Evolutionary conservation across 2,113 vertebrate species (phyloP).

Genomic region (Plestiodon gilberti): DNA sequence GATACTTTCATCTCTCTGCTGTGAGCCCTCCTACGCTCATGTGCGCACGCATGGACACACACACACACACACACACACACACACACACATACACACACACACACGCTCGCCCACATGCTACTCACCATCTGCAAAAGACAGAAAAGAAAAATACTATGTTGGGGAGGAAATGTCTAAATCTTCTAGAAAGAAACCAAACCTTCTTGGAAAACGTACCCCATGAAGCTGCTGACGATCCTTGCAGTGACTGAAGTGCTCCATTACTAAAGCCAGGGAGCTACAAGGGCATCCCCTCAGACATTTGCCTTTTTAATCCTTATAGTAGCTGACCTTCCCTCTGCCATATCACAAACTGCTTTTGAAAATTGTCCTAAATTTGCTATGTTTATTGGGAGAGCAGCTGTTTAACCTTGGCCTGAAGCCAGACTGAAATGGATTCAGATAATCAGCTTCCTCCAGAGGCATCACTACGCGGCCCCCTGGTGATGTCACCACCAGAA

Average conservation of each 20-base stretch:
- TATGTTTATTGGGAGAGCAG: background rate
- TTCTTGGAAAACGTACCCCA: background rate
- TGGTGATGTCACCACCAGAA: no score
- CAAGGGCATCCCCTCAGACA: background rate
- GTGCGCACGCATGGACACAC: background rate
- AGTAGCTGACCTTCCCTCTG: background rate
- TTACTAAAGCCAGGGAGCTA: background rate
- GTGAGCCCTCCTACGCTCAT: conserved; percentile 35
- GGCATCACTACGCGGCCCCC: no score
- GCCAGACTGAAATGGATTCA: no score
- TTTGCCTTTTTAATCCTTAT: background rate
- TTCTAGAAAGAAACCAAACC: background rate
- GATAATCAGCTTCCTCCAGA: no score
- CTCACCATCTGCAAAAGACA: background rate
- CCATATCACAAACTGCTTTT: background rate
- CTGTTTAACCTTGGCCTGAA: no score
- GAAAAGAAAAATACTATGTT: background rate
- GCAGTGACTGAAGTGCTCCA: background rate
- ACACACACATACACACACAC: accelerated
- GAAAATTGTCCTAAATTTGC: background rate
- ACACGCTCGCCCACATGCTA: background rate
- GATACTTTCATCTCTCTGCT: background rate
- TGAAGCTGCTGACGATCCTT: background rate
- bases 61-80: accelerated
- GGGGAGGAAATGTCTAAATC: background rate